A percentile compares a stretch with the other conserved stretches of the same genome.
phyloP scores from a whole-genome alignment of 2,113 vertebrate species.

The Ageneiosus marmoratus region DNA sequence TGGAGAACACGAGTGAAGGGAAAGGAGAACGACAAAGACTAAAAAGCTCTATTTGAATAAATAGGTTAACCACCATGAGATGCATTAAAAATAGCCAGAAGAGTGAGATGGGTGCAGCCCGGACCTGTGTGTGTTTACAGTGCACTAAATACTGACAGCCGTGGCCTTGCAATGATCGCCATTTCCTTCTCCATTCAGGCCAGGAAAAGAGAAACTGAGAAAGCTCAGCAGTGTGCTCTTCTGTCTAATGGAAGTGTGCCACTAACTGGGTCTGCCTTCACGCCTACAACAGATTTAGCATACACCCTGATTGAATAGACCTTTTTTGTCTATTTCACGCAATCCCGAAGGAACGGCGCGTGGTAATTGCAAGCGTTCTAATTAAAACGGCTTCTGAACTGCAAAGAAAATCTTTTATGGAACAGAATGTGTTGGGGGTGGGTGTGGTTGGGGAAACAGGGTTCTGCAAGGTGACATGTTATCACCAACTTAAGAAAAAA shows the following conservation, averaged over 20 bases:
- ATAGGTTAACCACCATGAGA: constrained; percentile 51
- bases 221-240: constrained; percentile 11
- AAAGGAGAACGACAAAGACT: neutral
- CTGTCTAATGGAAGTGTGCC: constrained; percentile 49
- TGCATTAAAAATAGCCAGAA: constrained; percentile 48
- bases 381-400: constrained; percentile 73
- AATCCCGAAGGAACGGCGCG: constrained; percentile 56
- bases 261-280: constrained; percentile 55
- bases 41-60: constrained; percentile 38
- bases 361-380: constrained; percentile 71
- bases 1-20: neutral
- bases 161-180: neutral
- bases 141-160: constrained; percentile 33
- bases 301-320: constrained; percentile 55
- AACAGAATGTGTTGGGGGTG: constrained; percentile 1
- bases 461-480: constrained; percentile 31
- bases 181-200: constrained; percentile 46
- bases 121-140: constrained; percentile 25
- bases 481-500: constrained; percentile 23
- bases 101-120: constrained; percentile 28
- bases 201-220: constrained; percentile 18
- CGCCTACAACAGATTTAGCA: constrained; percentile 55
- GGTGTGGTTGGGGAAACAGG: constrained; percentile 44
- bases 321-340: constrained; percentile 53
- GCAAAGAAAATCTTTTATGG: constrained; percentile 65